Percentiles rank a stretch among this genome's conserved stretches.
Evolutionary conservation across 1,140 invertebrate genomes (phyloP).

Genomic region (Brachionus koreanus): DNA sequence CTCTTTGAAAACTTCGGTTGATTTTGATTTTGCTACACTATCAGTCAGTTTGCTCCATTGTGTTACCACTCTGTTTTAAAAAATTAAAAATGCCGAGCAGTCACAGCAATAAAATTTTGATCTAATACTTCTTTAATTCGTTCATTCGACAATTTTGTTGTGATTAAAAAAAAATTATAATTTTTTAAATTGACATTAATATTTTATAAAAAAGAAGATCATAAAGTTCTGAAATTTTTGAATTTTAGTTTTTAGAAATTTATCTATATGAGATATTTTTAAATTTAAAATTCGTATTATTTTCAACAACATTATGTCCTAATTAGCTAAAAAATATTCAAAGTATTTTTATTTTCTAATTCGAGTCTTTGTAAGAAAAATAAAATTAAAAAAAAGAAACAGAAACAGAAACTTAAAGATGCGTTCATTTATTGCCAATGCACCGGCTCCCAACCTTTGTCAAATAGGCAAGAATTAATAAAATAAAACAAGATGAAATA

Average conservation of each 20-base stretch:
- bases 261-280: background rate
- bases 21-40: too few relatives aligned
- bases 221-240: background rate
- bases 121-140: too few relatives aligned
- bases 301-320: background rate
- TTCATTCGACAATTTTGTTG: too few relatives aligned
- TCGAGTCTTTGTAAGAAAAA: background rate
- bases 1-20: too few relatives aligned
- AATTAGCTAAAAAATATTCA: background rate
- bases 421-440: background rate
- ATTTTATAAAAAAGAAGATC: background rate
- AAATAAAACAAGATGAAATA: background rate
- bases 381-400: background rate
- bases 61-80: too few relatives aligned
- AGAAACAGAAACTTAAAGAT: background rate
- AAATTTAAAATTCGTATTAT: background rate
- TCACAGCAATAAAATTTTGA: too few relatives aligned
- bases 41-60: too few relatives aligned
- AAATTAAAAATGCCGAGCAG: too few relatives aligned
- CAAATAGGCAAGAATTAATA: background rate
- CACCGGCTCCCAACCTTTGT: background rate
- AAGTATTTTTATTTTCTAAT: background rate
- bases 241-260: background rate
- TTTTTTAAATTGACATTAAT: background rate
- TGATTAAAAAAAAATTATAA: too few relatives aligned